Percentiles rank a stretch among this genome's conserved stretches.
Conservation (phyloP, 2,113 vertebrate species). For the Menura novaehollandiae region DNA sequence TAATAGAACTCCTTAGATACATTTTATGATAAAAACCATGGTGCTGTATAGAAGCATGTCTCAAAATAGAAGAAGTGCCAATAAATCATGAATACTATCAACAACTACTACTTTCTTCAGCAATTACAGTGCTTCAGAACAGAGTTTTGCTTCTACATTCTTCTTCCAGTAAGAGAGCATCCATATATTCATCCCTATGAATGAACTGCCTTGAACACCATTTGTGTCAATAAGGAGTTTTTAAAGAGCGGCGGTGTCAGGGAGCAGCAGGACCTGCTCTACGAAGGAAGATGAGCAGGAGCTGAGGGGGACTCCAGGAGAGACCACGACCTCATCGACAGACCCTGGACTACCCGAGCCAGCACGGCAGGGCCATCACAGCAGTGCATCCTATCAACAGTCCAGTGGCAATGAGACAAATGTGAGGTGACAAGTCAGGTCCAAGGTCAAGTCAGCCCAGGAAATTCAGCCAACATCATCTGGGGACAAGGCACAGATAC, state of each 20-base stretch:
- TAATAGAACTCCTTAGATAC: not conserved
- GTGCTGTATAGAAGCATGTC: not conserved
- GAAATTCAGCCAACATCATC: not conserved
- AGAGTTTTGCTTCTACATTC: not conserved
- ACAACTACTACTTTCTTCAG: not conserved
- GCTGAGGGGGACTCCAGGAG: not conserved
- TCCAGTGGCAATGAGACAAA: not conserved
- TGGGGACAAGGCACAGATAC: not conserved
- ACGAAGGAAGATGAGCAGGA: rapidly evolving
- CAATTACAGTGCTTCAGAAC: not conserved
- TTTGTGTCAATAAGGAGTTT: not conserved
- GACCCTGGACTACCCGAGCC: rapidly evolving
- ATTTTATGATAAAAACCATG: not conserved
- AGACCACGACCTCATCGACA: rapidly evolving
- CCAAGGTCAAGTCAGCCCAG: not conserved
- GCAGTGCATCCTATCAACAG: not conserved
- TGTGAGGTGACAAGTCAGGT: rapidly evolving
- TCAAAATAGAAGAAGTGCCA: not conserved
- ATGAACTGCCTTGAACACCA: not conserved
- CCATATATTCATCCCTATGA: not conserved
- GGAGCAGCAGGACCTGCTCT: not conserved
- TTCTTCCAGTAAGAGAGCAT: not conserved
- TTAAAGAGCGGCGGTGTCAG: not conserved
- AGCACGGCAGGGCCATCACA: not conserved
- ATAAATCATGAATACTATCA: not conserved